phyloP scores from a whole-genome alignment of 2,888 invertebrate genomes.

The Acanthopleura granulata region DNA sequence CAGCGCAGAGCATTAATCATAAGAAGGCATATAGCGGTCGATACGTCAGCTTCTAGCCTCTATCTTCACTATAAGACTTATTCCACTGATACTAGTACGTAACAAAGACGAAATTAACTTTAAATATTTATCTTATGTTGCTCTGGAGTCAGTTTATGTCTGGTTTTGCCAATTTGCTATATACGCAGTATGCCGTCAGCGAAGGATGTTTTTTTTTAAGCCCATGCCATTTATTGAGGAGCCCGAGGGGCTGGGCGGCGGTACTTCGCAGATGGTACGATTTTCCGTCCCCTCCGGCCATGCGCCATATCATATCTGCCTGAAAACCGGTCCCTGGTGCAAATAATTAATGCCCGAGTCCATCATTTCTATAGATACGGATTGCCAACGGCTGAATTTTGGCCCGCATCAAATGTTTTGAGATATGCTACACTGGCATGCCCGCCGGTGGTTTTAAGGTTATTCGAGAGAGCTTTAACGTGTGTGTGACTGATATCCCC shows the following conservation, averaged over 20 bases:
- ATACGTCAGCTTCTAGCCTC: too few relatives aligned
- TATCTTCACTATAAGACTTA: neutral
- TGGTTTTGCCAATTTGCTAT: neutral
- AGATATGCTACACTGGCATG: constrained; percentile 15
- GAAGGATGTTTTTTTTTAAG: neutral
- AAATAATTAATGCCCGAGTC: constrained; percentile 19
- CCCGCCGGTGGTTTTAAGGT: constrained; percentile 12
- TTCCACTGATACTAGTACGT: neutral
- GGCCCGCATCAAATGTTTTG: constrained; percentile 18
- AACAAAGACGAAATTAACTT: constrained; percentile 9
- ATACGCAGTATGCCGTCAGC: too few relatives aligned
- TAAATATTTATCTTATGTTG: constrained; percentile 13
- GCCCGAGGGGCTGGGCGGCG: neutral
- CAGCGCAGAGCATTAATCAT: too few relatives aligned
- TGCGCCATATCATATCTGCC: constrained; percentile 15
- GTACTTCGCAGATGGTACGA: constrained; percentile 16
- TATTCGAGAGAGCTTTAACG: neutral
- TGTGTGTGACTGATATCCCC: too few relatives aligned
- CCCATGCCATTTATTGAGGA: constrained; percentile 9
- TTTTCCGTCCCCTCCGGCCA: constrained; percentile 9
- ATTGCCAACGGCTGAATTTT: neutral
- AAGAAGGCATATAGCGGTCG: too few relatives aligned
- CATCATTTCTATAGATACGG: constrained; percentile 18
- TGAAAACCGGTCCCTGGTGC: constrained; percentile 18
- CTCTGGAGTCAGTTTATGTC: neutral